Evolutionary conservation across 2,797 vertebrate species (phyloP).

Genomic region (Rallus crepitans): DNA sequence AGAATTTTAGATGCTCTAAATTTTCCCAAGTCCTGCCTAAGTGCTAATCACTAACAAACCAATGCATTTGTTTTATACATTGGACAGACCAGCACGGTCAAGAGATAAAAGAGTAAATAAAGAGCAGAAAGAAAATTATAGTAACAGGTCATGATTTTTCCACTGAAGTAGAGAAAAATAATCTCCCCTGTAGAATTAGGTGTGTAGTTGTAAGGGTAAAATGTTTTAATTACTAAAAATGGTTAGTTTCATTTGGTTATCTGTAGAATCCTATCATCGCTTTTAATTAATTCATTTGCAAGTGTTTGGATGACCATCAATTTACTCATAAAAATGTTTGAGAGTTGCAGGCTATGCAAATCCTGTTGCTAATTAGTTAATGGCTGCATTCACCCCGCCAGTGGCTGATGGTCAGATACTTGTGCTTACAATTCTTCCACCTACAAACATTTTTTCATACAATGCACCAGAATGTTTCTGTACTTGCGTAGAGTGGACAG

Average conservation of each 20-base stretch:
- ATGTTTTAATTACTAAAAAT: slow-evolving; percentile 35
- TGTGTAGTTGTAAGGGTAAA: not conserved
- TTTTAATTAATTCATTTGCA: slow-evolving; percentile 31
- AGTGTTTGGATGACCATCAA: slow-evolving; percentile 33
- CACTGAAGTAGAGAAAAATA: not conserved
- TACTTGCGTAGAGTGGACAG: not conserved
- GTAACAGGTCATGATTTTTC: not conserved
- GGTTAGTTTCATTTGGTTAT: not conserved
- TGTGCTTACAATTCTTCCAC: not conserved
- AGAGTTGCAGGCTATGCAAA: slow-evolving; percentile 20
- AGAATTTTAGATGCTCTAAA: slow-evolving; percentile 55
- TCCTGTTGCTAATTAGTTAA: slow-evolving; percentile 51
- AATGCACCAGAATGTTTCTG: not conserved
- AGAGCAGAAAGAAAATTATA: not conserved
- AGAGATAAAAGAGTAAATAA: slow-evolving; percentile 1
- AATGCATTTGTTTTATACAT: not conserved
- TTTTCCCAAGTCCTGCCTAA: slow-evolving; percentile 57
- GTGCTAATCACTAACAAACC: slow-evolving; percentile 12
- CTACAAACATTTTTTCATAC: slow-evolving; percentile 12
- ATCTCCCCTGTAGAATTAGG: not conserved
- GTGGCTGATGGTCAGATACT: not conserved
- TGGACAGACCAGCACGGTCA: not conserved
- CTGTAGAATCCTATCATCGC: not conserved
- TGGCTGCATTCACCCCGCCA: not conserved
- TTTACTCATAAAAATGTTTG: slow-evolving; percentile 45